Base-by-base conservation (phyloP, 2,113 vertebrate species). In the Sebastes schlegelii region DNA sequence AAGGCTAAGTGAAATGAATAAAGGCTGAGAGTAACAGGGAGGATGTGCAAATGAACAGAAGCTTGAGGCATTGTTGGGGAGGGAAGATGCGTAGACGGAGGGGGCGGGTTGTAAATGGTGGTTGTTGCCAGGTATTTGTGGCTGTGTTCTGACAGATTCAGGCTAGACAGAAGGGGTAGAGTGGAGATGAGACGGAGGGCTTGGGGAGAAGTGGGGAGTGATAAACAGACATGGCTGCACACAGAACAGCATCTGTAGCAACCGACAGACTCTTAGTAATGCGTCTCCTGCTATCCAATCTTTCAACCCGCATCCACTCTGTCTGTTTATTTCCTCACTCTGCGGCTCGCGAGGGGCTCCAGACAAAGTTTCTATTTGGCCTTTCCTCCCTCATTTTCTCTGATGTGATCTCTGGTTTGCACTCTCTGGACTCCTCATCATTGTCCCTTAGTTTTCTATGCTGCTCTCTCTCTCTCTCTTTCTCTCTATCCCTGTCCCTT, bases 71-170 rank as follows among this genome's bases (percentile, higher is more conserved):
- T 26, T 71, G 83, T 52, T 57, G 34, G 52, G 55, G 13, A 64
- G 76, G 74, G 55, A 40, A 72, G 60, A 77, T 70, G 60, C 8
- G 78, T 21, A 82, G 83, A 84, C 54, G 49, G 34, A 69, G 70
- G 69, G 67, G 67, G 72, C 43, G 79, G 34, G 86, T 43, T 86
- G 67, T 70, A 88, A 85, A 91, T 85, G 62, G 70, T 63, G 74
- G 65, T 79, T 80, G 77, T 85, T 87, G 82, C 82, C 76, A 86
- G 89, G 86, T 89, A 86, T 89, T 90, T 80, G 86, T 68, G 85
- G 89, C 66, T 88, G 85, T 62, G 78, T 76, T 87, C 66, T 92
- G 91, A 94, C 92, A 94, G 85, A 94, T 95, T 93, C 88, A 90
- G 88, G 92, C 74, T 80, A 83, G 78, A 83, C 71, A 75, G 66